Conservation (phyloP, 1,140 invertebrate species). For the Saccostrea glomerata region DNA sequence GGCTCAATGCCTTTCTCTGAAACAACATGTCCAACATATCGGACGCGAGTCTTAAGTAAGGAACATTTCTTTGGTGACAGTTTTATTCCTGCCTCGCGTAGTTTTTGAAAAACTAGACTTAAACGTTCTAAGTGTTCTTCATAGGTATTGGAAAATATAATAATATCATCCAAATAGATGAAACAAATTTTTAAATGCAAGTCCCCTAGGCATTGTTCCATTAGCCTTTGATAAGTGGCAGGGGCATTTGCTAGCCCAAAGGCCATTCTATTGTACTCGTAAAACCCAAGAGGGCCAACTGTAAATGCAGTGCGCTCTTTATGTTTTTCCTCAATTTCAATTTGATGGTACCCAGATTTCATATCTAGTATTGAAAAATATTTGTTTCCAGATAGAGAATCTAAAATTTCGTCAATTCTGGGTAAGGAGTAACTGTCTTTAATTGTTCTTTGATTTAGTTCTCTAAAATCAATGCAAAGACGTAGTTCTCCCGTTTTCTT, state of each 20-base stretch:
- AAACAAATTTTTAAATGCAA: constrained; percentile 42
- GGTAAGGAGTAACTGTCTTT: constrained; percentile 81
- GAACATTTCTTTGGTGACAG: constrained; percentile 63
- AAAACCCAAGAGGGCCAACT: neutral
- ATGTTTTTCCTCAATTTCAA: constrained; percentile 33
- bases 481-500: constrained; percentile 65
- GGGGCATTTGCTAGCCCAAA: constrained; percentile 53
- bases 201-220: constrained; percentile 58
- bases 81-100: constrained; percentile 51
- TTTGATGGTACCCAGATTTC: constrained; percentile 51
- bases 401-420: constrained; percentile 79
- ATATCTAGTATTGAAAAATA: constrained; percentile 79
- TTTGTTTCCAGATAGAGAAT: constrained; percentile 71
- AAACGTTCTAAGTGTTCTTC: constrained; percentile 50
- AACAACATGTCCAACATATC: constrained; percentile 68
- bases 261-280: constrained; percentile 31
- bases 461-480: constrained; percentile 79
- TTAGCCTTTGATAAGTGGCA: constrained; percentile 65
- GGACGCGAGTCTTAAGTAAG: constrained; percentile 73
- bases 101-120: constrained; percentile 45
- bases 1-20: constrained; percentile 58
- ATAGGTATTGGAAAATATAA: constrained; percentile 53
- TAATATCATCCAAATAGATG: constrained; percentile 56
- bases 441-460: constrained; percentile 78
- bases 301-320: constrained; percentile 39